Percentiles rank a stretch among this genome's conserved stretches.
Evolutionary conservation across 2,797 vertebrate genomes (phyloP).

Genomic region (Bryconaethiops microstoma): DNA sequence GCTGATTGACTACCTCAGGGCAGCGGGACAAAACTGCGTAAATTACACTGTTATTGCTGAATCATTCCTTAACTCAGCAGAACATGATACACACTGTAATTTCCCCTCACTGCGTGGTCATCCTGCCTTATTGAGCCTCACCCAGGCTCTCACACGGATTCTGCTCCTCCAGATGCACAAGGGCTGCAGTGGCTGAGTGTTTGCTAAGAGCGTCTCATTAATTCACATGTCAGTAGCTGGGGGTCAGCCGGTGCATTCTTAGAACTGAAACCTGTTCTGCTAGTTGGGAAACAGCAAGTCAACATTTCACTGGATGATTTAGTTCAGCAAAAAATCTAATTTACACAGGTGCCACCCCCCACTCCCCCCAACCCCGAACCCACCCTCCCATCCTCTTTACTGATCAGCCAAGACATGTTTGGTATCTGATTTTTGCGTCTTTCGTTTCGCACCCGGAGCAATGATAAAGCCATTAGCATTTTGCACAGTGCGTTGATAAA

Average conservation of each 20-base stretch:
- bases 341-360: no score
- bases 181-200: slow-evolving; percentile 26
- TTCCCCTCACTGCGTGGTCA: not conserved
- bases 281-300: slow-evolving; percentile 62
- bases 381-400: no score
- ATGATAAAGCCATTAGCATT: no score
- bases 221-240: slow-evolving; percentile 28
- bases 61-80: no score
- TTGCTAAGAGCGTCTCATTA: slow-evolving; percentile 19
- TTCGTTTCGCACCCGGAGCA: no score
- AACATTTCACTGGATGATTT: not conserved
- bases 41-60: no score
- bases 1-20: no score
- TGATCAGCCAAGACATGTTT: no score
- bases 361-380: no score
- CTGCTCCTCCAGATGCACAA: not conserved
- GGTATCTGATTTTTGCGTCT: no score
- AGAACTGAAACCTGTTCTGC: slow-evolving; percentile 13
- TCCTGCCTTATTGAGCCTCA: not conserved
- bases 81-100: not conserved
- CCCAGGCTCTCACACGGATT: not conserved
- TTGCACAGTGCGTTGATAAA: no score
- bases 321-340: not conserved
- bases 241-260: slow-evolving; percentile 9
- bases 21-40: no score